Evolutionary conservation across 2,888 invertebrate species (phyloP).

Genomic region (Calameuta idolon): DNA sequence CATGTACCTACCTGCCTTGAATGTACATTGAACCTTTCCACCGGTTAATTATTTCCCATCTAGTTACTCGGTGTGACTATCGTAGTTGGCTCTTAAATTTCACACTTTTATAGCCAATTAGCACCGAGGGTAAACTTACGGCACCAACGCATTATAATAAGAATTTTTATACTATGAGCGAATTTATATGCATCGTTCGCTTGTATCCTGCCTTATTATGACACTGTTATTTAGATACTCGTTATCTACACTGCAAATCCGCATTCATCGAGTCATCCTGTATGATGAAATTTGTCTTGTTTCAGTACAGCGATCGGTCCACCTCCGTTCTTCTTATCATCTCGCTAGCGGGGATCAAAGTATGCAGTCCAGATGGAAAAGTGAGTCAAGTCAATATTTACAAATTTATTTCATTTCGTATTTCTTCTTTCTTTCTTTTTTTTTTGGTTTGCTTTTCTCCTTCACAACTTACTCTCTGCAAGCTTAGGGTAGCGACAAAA

Average conservation of each 20-base stretch:
- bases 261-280: neutral
- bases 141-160: neutral
- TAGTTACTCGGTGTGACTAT: neutral
- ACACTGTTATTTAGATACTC: neutral
- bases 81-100: neutral
- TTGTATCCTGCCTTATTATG: neutral
- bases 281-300: constrained; percentile 50
- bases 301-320: constrained; percentile 75
- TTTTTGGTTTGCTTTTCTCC: neutral
- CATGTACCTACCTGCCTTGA: neutral
- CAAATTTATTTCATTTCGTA: neutral
- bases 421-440: constrained; percentile 9
- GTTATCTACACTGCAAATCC: neutral
- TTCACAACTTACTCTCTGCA: neutral
- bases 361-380: constrained; percentile 87
- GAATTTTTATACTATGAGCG: neutral
- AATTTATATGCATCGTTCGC: neutral
- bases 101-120: neutral
- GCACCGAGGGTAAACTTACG: neutral
- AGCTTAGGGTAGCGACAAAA: neutral
- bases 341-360: constrained; percentile 83
- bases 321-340: constrained; percentile 81
- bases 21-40: neutral
- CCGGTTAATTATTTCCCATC: neutral
- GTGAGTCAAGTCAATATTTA: constrained; percentile 67